Conservation (phyloP, 2,113 vertebrate genomes). For the Cyphomyrus discorhynchus region DNA sequence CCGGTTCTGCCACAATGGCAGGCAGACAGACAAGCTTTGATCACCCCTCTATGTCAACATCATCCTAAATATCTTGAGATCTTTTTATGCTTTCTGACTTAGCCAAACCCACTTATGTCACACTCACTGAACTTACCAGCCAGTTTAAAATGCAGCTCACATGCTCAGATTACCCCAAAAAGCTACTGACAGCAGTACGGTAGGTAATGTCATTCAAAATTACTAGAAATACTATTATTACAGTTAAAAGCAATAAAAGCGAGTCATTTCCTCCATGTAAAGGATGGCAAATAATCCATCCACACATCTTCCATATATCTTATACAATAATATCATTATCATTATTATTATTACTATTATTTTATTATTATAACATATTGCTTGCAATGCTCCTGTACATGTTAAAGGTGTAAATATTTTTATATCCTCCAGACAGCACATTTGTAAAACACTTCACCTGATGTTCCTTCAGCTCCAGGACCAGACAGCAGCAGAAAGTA, state of each 20-base stretch:
- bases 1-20: background rate
- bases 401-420: background rate
- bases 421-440: background rate
- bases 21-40: background rate
- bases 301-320: background rate
- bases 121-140: background rate
- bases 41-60: background rate
- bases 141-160: background rate
- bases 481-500: background rate
- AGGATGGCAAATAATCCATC: background rate
- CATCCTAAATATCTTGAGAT: background rate
- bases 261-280: background rate
- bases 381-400: background rate
- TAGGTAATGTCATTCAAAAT: background rate
- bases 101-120: background rate
- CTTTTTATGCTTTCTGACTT: background rate
- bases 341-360: background rate
- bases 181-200: background rate
- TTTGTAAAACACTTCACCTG: background rate
- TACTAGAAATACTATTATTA: background rate
- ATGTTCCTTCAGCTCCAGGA: background rate
- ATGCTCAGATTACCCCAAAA: background rate
- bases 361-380: background rate
- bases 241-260: background rate
- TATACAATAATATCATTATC: background rate